Base-by-base conservation (phyloP, 53 echinoderm and acorn worm genomes). In the Holothuria leucospilota region DNA sequence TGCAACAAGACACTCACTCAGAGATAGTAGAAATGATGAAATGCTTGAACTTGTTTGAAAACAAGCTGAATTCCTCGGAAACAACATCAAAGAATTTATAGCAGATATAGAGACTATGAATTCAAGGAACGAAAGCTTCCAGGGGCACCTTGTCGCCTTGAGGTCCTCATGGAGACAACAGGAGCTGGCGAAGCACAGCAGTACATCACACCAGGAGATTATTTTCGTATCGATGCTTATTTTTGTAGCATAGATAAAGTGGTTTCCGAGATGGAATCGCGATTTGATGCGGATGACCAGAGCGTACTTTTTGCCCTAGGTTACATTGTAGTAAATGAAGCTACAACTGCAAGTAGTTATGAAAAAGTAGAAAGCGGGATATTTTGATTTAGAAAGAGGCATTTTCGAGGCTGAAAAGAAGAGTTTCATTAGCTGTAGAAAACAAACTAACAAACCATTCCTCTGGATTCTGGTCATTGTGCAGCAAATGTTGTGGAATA, bases 111-210 rank as follows among this genome's bases (percentile, higher is more conserved):
- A 39, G 13, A 71, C 71, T 71, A 39, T 15, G 71, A 71, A 13
- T 71, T 71, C 30, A 71, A 71, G 20, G 71, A 71, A 34, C 39
- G n/a, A 39, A 34, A 14, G 40, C 18, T 6, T 71, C 18, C 39
- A 39, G 39, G 21, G 39, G 39, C 71, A 71, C 39, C 71, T 39
- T 0, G 39, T 71, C 71, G 3, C 13, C 39, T 8, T 71, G 39
- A 71, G 16, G 42, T 42, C n/a, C n/a, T 42, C 42, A 42, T 42
- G 42, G 42, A 6, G 68, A 25, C 68, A 68, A 25, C 34, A 69
- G 69, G 69, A 69, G 69, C 28, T 69, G 34, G 69, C 38, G 69
- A 69, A 69, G 69, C 69, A 69, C 26, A 69, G 13, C 69, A 69
- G 69, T 69, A 69, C 69, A 69, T 2, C 29, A 27, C 2, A 39